A percentile compares a stretch with the other conserved stretches of the same genome.
Evolutionary conservation across 2,113 vertebrate genomes (phyloP).

Genomic region (Eurystomus gularis): DNA sequence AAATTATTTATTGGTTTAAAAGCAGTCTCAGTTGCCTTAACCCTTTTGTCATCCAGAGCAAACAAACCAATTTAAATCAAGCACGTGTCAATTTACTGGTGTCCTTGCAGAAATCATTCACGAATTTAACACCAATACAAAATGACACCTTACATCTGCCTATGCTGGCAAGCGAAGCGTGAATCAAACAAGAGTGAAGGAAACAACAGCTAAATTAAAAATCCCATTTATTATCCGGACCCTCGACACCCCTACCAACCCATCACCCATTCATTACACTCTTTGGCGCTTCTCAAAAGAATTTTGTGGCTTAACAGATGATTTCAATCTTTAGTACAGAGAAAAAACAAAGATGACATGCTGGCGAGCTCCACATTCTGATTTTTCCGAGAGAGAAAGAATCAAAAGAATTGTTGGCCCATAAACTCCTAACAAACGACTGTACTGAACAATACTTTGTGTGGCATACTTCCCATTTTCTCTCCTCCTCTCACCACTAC

Average conservation of each 20-base stretch:
- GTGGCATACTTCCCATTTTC: neutral
- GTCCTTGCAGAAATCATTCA: neutral
- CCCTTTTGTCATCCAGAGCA: neutral
- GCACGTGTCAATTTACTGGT: neutral
- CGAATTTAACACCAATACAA: neutral
- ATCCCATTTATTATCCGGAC: neutral
- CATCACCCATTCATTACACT: neutral
- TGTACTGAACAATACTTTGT: neutral
- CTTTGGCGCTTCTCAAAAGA: neutral
- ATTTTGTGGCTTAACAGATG: neutral
- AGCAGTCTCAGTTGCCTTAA: neutral
- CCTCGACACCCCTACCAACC: neutral
- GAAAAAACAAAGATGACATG: neutral
- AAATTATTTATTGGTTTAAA: neutral
- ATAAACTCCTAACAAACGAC: neutral
- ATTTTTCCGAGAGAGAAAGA: neutral
- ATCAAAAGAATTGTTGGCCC: neutral
- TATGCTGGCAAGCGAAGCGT: neutral
- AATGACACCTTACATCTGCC: neutral
- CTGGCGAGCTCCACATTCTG: neutral
- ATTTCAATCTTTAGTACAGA: neutral
- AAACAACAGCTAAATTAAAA: neutral
- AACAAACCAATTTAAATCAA: neutral
- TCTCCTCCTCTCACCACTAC: neutral
- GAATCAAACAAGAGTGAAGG: neutral